phyloP scores from a whole-genome alignment of 2,888 invertebrate species.

The Platypus cylindrus region DNA sequence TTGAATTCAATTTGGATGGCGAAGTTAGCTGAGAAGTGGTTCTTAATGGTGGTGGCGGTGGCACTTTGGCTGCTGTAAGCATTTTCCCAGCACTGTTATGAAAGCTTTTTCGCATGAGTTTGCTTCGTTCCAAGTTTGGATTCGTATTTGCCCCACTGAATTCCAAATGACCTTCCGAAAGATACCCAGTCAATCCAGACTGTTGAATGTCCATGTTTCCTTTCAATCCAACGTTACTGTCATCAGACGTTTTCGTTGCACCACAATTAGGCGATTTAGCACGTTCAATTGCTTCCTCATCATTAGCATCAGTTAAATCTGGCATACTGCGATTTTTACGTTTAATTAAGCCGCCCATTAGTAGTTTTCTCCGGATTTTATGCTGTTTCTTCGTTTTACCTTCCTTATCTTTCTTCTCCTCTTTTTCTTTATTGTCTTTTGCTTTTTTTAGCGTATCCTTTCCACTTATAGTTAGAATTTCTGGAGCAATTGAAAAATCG shows the following conservation, averaged over 20 bases:
- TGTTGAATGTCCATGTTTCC: constrained; percentile 32
- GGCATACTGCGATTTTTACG: constrained; percentile 87
- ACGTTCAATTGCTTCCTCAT: constrained; percentile 26
- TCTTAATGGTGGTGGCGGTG: constrained; percentile 71
- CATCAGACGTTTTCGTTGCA: constrained; percentile 67
- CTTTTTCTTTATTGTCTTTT: constrained; percentile 45
- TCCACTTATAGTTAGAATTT: constrained; percentile 26
- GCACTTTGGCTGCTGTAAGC: constrained; percentile 71
- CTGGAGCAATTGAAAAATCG: constrained; percentile 56
- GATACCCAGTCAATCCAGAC: constrained; percentile 56
- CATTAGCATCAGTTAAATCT: constrained; percentile 64
- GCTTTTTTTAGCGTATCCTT: constrained; percentile 30
- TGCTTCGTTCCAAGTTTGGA: constrained; percentile 74
- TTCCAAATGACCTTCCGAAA: constrained; percentile 79
- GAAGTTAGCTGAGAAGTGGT: constrained; percentile 79
- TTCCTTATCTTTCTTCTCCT: constrained; percentile 50
- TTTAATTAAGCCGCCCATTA: constrained; percentile 82
- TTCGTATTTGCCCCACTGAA: constrained; percentile 54
- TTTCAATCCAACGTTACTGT: constrained; percentile 58
- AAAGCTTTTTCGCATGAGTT: constrained; percentile 79
- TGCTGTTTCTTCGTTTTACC: constrained; percentile 79
- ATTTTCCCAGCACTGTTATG: constrained; percentile 75
- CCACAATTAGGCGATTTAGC: constrained; percentile 27
- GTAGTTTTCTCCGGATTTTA: constrained; percentile 71
- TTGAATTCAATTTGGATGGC: constrained; percentile 44